Percentiles rank a stretch among this genome's conserved stretches.
Conservation (phyloP, 2,888 invertebrate genomes). For the Limnephilus marmoratus region DNA sequence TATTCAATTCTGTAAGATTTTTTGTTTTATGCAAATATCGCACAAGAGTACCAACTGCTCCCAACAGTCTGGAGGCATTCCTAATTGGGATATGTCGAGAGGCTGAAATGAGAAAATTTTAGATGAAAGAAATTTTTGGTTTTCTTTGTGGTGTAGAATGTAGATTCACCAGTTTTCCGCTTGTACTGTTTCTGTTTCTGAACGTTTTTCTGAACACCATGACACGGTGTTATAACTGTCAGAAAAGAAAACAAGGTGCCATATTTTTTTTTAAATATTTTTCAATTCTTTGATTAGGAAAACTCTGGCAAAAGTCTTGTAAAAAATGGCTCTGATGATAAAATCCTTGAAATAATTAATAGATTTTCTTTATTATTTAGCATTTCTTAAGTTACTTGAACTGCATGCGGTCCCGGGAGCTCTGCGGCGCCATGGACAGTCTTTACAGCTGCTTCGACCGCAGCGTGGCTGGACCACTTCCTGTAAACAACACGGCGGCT, state of each 20-base stretch:
- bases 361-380: slow-evolving; percentile 74
- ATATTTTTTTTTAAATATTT: background rate
- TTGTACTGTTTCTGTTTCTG: too few species aligned
- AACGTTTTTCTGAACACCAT: too few species aligned
- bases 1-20: too few species aligned
- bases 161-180: too few species aligned
- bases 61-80: too few species aligned
- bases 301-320: background rate
- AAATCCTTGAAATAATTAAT: background rate
- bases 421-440: slow-evolving; percentile 88
- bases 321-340: background rate
- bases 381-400: slow-evolving; percentile 95
- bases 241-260: background rate
- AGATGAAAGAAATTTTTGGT: too few species aligned
- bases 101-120: too few species aligned
- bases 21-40: too few species aligned
- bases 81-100: too few species aligned
- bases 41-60: too few species aligned
- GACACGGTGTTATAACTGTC: background rate
- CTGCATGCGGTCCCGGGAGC: slow-evolving; percentile 91
- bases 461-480: slow-evolving; percentile 70
- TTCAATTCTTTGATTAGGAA: background rate
- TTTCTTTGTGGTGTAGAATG: too few species aligned
- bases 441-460: slow-evolving; percentile 90
- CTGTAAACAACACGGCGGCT: slow-evolving; percentile 73